phyloP scores from a whole-genome alignment of 1,140 invertebrate species.

The Cyrtorhinus lividipennis region DNA sequence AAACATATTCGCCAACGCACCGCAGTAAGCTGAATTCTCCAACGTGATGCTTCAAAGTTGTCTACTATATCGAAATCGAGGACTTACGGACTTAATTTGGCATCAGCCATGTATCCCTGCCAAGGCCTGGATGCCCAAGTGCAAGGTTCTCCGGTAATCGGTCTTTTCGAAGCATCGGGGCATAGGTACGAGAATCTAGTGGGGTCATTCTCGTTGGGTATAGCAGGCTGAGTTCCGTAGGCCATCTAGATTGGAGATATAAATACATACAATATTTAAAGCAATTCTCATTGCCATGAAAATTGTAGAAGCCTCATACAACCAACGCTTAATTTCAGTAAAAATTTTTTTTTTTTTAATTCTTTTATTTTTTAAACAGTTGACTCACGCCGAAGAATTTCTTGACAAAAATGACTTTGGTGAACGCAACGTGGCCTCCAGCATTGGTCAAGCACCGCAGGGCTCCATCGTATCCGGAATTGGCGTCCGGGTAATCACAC shows the following conservation, averaged over 20 bases:
- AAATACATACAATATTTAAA: too few species aligned
- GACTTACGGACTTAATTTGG: constrained; percentile 21
- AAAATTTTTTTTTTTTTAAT: not conserved
- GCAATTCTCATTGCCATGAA: too few species aligned
- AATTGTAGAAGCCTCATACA: too few species aligned
- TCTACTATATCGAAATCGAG: too few species aligned
- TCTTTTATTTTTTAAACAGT: not conserved
- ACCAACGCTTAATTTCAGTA: not conserved
- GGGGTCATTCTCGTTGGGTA: constrained; percentile 32
- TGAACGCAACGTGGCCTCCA: constrained; percentile 67
- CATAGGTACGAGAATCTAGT: constrained; percentile 59
- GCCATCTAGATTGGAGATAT: too few species aligned
- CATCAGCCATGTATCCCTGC: constrained; percentile 54
- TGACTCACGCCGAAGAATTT: constrained; percentile 52
- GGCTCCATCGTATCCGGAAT: constrained; percentile 68
- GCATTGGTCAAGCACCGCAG: constrained; percentile 62
- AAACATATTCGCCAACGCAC: too few species aligned
- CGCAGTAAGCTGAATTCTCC: too few species aligned
- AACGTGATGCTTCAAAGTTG: too few species aligned
- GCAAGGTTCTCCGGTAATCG: constrained; percentile 50
- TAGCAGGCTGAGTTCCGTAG: constrained; percentile 21
- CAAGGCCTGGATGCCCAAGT: constrained; percentile 66
- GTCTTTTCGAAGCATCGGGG: constrained; percentile 56
- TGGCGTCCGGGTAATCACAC: constrained; percentile 69
- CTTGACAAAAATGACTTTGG: constrained; percentile 61